These are phyloP conservation scores for Geopemphigus sp. DNA, from an alignment of 1,140 invertebrate genomes.

Conservation along the genomic window DNA sequence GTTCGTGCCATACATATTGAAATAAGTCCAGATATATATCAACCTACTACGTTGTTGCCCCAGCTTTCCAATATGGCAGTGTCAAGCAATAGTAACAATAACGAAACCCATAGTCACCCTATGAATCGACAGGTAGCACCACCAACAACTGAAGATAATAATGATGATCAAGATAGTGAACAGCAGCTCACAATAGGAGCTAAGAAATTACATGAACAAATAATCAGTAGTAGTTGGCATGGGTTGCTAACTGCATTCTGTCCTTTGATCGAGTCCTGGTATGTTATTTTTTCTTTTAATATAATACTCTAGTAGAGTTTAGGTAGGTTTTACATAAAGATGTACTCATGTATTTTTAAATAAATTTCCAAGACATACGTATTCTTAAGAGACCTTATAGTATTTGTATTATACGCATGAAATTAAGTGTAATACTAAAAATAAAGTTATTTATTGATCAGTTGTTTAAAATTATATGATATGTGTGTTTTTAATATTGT, in stretches of 20 bases:
- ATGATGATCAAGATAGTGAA: constrained; percentile 56
- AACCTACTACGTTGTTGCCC: neutral
- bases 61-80: neutral
- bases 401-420: too few species aligned
- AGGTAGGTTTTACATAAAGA: too few species aligned
- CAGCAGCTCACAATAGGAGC: constrained; percentile 56
- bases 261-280: constrained; percentile 88
- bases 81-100: constrained; percentile 21
- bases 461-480: neutral
- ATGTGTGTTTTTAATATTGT: neutral
- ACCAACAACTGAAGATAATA: constrained; percentile 54
- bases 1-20: constrained; percentile 63
- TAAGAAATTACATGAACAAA: constrained; percentile 66
- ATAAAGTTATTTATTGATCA: neutral
- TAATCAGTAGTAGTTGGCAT: constrained; percentile 94
- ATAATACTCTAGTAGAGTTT: too few species aligned
- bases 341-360: too few species aligned
- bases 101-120: neutral
- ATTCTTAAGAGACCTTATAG: too few species aligned
- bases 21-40: constrained; percentile 1
- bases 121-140: neutral
- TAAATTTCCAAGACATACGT: too few species aligned
- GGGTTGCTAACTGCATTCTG: constrained; percentile 87
- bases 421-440: too few species aligned
- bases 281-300: constrained; percentile 47